Conservation (phyloP, 2,797 vertebrate species). For the Cygnus olor region DNA sequence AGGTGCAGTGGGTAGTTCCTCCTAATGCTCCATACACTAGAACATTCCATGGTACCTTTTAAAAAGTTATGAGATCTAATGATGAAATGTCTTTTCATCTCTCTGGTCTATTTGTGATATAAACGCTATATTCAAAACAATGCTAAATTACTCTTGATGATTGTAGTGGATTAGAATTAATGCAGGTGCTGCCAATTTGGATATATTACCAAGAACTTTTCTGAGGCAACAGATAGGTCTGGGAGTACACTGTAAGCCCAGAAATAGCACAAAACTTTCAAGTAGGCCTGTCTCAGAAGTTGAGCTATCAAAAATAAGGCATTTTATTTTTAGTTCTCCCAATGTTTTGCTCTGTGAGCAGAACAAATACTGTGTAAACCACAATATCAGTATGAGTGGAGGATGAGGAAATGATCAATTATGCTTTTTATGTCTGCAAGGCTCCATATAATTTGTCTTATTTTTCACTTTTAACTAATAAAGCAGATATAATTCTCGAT, state of each 20-base stretch:
- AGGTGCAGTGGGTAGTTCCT: neutral
- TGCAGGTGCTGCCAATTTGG: neutral
- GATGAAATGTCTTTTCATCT: neutral
- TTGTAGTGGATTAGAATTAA: neutral
- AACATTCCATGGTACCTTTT: neutral
- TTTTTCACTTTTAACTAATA: neutral
- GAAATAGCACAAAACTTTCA: neutral
- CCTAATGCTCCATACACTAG: neutral
- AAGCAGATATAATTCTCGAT: neutral
- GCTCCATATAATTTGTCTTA: neutral
- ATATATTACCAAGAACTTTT: neutral
- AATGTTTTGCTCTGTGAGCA: neutral
- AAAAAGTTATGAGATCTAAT: neutral
- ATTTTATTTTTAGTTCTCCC: neutral
- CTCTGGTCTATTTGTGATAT: neutral
- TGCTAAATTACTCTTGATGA: neutral
- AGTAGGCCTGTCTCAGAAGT: neutral
- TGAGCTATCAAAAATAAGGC: neutral
- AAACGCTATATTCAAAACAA: neutral
- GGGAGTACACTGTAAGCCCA: rapidly evolving
- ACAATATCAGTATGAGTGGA: neutral
- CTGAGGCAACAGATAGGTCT: neutral
- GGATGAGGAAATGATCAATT: neutral
- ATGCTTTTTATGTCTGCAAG: neutral
- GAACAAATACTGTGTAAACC: neutral